Percentiles rank a stretch among this genome's conserved stretches.
Evolutionary conservation across 92 coral and sea anemone species (phyloP).

Genomic region (Parazoanthus swiftii): DNA sequence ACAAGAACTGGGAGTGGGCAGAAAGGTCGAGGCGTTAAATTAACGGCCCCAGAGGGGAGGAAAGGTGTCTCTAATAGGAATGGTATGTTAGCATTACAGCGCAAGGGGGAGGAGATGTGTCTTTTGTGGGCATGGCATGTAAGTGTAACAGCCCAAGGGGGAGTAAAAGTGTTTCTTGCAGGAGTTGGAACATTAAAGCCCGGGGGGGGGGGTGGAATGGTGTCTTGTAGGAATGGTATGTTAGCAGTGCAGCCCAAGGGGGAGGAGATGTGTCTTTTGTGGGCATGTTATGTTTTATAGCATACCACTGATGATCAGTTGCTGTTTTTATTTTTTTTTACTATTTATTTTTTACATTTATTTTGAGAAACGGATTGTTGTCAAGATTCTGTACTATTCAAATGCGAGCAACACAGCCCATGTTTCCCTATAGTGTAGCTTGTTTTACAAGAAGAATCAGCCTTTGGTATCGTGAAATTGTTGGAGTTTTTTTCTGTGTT

Average conservation of each 20-base stretch:
- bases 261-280: not conserved
- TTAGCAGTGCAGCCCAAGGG: not conserved
- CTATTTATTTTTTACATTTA: too few relatives aligned
- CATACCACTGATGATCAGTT: not conserved
- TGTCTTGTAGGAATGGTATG: not conserved
- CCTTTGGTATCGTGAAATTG: too few relatives aligned
- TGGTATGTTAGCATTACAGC: not conserved
- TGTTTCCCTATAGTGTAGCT: too few relatives aligned
- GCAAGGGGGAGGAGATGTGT: not conserved
- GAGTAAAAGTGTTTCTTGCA: not conserved
- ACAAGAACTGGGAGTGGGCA: not conserved
- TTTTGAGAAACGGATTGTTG: too few relatives aligned
- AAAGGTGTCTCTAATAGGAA: not conserved
- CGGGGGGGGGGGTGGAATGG: not conserved
- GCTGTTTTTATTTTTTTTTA: too few relatives aligned
- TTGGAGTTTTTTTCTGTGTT: not conserved
- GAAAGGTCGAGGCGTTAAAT: not conserved
- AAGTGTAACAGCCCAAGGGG: not conserved
- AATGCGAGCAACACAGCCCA: not conserved
- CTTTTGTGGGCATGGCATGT: not conserved
- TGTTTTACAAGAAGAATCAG: too few relatives aligned
- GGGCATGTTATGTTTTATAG: not conserved
- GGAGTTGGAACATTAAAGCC: not conserved
- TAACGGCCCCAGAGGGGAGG: not conserved
- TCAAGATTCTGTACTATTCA: not conserved